Conservation (phyloP, 2,888 invertebrate genomes). For the Clusia tigrina region DNA sequence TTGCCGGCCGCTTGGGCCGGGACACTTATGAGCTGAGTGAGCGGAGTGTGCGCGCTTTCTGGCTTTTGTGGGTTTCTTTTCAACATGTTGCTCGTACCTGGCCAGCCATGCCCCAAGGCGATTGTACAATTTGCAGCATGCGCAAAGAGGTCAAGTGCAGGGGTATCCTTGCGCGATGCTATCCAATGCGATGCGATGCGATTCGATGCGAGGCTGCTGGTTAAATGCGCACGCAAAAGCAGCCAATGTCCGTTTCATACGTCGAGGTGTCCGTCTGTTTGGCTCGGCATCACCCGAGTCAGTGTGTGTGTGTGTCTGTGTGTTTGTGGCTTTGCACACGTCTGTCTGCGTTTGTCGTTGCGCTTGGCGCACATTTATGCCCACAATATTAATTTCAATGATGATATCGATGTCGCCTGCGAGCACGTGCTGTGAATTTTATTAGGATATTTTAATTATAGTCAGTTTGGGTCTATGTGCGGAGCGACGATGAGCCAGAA, state of each 20-base stretch:
- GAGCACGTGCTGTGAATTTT: conserved; percentile 54
- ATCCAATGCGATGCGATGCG: background rate
- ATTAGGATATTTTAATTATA: conserved; percentile 52
- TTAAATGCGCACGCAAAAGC: too few species aligned
- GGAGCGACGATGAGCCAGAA: background rate
- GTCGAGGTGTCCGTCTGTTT: conserved; percentile 4
- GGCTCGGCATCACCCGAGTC: too few species aligned
- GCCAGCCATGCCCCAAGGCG: conserved; percentile 25
- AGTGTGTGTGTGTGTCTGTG: conserved; percentile 13
- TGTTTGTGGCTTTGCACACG: background rate
- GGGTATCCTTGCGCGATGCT: background rate
- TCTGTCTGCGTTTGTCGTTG: conserved; percentile 8
- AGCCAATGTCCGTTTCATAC: background rate
- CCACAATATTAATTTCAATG: conserved; percentile 38
- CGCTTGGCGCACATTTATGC: conserved; percentile 9
- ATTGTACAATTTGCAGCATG: conserved; percentile 24
- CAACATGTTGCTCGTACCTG: conserved; percentile 7
- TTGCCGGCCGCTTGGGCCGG: conserved; percentile 11
- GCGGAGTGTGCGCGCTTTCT: too few species aligned
- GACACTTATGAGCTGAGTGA: background rate
- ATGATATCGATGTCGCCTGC: conserved; percentile 46
- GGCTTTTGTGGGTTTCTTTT: background rate
- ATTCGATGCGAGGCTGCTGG: too few species aligned
- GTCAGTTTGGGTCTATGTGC: conserved; percentile 26
- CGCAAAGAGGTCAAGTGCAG: conserved; percentile 20